A percentile compares a stretch with the other conserved stretches of the same genome.
phyloP scores from a whole-genome alignment of 2,888 invertebrate genomes.

The Hyposoter didymator region DNA sequence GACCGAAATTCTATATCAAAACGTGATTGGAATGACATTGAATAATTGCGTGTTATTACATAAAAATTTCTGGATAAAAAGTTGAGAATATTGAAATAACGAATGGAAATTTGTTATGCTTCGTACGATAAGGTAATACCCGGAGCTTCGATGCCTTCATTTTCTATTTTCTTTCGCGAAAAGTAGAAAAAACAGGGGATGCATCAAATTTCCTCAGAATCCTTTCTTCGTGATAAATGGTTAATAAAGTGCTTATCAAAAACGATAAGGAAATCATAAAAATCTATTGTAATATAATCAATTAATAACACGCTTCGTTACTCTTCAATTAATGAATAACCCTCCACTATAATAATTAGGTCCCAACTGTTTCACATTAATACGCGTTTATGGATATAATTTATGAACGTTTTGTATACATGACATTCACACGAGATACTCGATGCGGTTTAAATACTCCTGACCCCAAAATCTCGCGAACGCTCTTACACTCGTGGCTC shows the following conservation, averaged over 20 bases:
- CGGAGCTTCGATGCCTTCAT: background rate
- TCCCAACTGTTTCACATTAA: constrained; percentile 1
- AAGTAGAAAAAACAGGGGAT: background rate
- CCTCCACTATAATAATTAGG: constrained; percentile 10
- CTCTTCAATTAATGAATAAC: background rate
- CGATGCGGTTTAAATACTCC: constrained; percentile 40
- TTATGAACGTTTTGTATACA: constrained; percentile 19
- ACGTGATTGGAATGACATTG: background rate
- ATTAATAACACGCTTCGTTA: background rate
- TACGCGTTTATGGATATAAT: constrained; percentile 17
- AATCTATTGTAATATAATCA: background rate
- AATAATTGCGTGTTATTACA: background rate
- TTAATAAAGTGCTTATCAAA: background rate
- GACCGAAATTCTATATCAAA: background rate
- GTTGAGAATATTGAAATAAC: background rate
- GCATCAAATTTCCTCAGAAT: background rate
- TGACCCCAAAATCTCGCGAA: constrained; percentile 60
- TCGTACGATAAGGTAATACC: background rate
- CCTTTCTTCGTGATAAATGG: background rate
- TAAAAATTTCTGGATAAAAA: background rate
- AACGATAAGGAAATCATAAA: background rate
- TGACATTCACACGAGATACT: constrained; percentile 33
- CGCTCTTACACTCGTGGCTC: constrained; percentile 46
- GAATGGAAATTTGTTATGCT: background rate
- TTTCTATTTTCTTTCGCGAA: background rate